phyloP scores from a whole-genome alignment of 2,113 vertebrate species.

The Tachuris rubrigastra region DNA sequence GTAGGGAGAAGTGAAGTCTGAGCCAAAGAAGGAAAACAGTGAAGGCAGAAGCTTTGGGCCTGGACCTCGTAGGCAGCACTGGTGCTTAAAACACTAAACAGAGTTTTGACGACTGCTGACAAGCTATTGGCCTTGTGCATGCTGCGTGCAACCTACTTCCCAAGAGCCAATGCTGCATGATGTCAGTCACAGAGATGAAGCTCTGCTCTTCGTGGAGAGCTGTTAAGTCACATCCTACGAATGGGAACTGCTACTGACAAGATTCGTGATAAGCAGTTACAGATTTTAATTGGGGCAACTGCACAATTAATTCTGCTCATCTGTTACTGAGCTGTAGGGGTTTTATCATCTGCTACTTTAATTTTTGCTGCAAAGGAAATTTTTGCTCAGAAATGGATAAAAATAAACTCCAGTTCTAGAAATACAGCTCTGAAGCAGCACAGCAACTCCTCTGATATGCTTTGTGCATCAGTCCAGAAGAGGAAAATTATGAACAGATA shows the following conservation, averaged over 20 bases:
- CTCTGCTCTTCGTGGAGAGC: neutral
- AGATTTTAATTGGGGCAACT: neutral
- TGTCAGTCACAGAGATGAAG: neutral
- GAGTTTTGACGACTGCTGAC: neutral
- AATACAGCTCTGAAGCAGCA: neutral
- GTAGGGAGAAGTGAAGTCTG: neutral
- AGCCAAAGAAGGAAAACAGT: neutral
- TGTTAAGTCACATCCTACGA: neutral
- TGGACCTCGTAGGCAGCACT: neutral
- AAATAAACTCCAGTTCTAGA: neutral
- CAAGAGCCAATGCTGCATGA: neutral
- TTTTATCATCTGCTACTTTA: conserved; percentile 23
- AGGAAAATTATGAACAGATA: neutral
- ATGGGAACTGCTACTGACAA: neutral
- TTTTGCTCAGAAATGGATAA: neutral
- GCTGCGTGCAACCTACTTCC: neutral
- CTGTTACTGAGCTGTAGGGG: neutral
- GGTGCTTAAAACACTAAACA: neutral
- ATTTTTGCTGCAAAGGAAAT: neutral
- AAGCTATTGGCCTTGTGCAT: neutral
- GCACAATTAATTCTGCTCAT: neutral
- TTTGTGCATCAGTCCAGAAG: neutral
- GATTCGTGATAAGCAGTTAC: neutral
- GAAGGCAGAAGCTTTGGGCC: neutral
- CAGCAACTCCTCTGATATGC: neutral